Base-by-base conservation (phyloP, 2,797 vertebrate genomes). In the Mastacembelus armatus region DNA sequence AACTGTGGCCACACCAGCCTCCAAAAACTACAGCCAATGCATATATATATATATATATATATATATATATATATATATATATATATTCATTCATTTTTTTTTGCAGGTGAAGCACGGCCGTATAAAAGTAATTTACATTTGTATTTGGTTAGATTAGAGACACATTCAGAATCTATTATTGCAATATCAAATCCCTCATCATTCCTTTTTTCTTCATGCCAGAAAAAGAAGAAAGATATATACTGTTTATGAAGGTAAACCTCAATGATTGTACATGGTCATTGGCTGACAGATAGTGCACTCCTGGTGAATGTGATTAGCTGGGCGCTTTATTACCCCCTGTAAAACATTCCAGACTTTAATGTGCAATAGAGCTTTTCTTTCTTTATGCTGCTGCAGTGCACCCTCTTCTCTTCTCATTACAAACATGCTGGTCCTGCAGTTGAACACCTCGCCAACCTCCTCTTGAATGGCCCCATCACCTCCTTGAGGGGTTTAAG, bases 291-390 rank as follows among this genome's bases (percentile, higher is more conserved):
- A 71, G 71, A 90, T 88, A 71, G 77, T 61, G 63, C 74, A 63
- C 85, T 87, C 57, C 80, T 74, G 63, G 86, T 42, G 80, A 84
- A 83, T 88, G 88, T 91, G 92, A 93, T 93, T 92, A 93, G 88
- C 85, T 42, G 10, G 49, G 47, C 74, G 81, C 82, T 93, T 94
- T 93, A 92, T 93, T 90, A 85, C 87, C 76, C 51, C 71, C 85
- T 81, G 89, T 92, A 91, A 93, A 93, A 88, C 88, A 92, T 86
- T 85, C 81, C 72, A 74, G 84, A 85, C 89, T 89, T 91, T 92
- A 91, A 93, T 93, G 90, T 83, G 85, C 85, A 72, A 82, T 85
- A 85, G 84, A 87, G 74, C 78, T 88, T 77, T 59, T 71, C 68
- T 80, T 87, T 87, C 85, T 91, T 91, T 91, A 90, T 87, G 76